Base-by-base conservation (phyloP, 2,113 vertebrate genomes). In the Menura novaehollandiae region DNA sequence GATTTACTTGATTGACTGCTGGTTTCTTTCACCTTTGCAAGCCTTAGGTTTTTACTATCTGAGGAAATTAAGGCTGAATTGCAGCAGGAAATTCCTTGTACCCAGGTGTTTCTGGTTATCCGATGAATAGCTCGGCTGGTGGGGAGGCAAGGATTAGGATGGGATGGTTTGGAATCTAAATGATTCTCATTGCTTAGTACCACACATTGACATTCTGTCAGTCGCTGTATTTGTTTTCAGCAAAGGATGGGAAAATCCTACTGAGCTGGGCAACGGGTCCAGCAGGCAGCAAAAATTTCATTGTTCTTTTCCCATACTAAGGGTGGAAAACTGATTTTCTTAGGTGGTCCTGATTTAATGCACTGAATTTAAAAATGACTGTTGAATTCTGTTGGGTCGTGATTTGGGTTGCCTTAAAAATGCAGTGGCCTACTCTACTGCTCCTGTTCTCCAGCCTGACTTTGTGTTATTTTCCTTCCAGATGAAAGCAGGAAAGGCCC, bases 31-130 rank as follows among this genome's bases (percentile, higher is more conserved):
- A 98, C 98, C 98, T 98, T 98, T 98, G 97, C 68, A 1, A 95
- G 98, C 97, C 96, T 98, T 95, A 90, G 96, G 92, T 97, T 98
- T 98, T 98, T 98, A 98, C 98, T 98, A 95, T 98, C 98, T 96
- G 97, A 98, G 98, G 98, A 98, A 98, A 98, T 98, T 97, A 98
- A 98, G 98, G 95, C 98, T 98, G 98, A 98, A 97, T 97, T 97
- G 96, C 97, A 97, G 98, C 98, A 98, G 98, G 98, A 98, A 98
- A 98, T 98, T 98, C 98, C 98, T 97, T 98, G 98, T 98, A 97
- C 85, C 96, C 98, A 98, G 98, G 98, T 98, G 98, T 98, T 98
- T 98, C 98, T 98, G 97, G 98, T 98, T 98, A 98, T 98, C 97
- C 90, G 2, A 43, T 47, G 96, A 98, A 98, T 98, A 97, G 95